These are phyloP conservation scores for Diorhabda carinulata DNA, from an alignment of 1,140 invertebrate genomes.

Conservation along the genomic window DNA sequence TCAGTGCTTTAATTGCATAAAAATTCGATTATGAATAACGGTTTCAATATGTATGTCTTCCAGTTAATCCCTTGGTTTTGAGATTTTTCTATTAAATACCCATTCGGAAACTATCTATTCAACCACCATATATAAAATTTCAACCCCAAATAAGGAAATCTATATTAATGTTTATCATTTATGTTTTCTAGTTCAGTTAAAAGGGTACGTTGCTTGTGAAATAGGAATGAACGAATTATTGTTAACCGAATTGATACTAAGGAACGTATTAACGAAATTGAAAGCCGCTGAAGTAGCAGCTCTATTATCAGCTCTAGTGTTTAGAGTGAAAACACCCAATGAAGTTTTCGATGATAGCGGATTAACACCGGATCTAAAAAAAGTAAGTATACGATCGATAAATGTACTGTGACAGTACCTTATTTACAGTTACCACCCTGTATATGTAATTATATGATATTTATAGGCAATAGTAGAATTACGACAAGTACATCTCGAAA, in stretches of 20 bases:
- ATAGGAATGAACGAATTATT: slow-evolving; percentile 93
- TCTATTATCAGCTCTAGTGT: slow-evolving; percentile 85
- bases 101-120: no score
- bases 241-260: slow-evolving; percentile 93
- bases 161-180: slow-evolving; percentile 10
- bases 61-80: no score
- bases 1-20: no score
- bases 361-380: slow-evolving; percentile 29
- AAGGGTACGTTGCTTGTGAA: slow-evolving; percentile 92
- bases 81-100: no score
- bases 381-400: slow-evolving; percentile 18
- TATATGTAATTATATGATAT: slow-evolving; percentile 4
- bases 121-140: no score
- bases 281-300: slow-evolving; percentile 89
- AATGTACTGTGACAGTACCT: not conserved
- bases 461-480: slow-evolving; percentile 57
- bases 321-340: slow-evolving; percentile 70
- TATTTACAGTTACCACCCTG: not conserved
- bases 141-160: no score
- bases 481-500: slow-evolving; percentile 48
- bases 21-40: no score
- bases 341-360: slow-evolving; percentile 28
- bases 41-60: no score
- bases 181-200: slow-evolving; percentile 64
- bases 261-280: slow-evolving; percentile 83